Base-by-base conservation (phyloP, 2,888 invertebrate genomes). In the Eupsilia transversa region DNA sequence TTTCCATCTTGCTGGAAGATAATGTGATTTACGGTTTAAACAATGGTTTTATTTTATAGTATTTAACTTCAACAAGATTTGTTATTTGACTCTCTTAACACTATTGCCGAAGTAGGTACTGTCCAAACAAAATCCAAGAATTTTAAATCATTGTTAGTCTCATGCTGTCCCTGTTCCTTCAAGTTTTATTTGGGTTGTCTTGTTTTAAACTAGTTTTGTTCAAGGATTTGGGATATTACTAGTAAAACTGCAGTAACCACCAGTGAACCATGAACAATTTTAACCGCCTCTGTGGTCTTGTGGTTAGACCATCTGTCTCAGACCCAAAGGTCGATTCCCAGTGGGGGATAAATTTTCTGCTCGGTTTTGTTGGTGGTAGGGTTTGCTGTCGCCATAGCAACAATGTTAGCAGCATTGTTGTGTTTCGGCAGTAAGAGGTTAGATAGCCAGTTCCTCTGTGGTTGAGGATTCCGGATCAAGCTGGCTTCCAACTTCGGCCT, bases 1-100 rank as follows among this genome's bases (percentile, higher is more conserved):
- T 67, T 79, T 65, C 54, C 46, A 59, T 71, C 30, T 59, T 49
- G 63, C 63, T 71, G n/a, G 10, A 77, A 61, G 35, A 20, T 61
- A 61, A 38, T 35, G 14, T 41, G 17, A 41, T 27, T 63, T 52
- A 4, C 23, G 2, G 7, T 43, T 43, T 20, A 12, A 27, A 27
- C 17, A 43, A 27, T 27, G 20, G 1, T 64, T 63, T 38, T 43
- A 4, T 23, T 46, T 23, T 14, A n/a, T n/a, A 14, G 5, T 17
- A 17, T 35, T n/a, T 7, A 35, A 35, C 59, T 23, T 59, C 14
- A n/a, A n/a, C 14, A 60, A 1, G 1, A n/a, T 35, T n/a, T n/a
- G 3, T 14, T 33, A 59, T 23, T 33, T 2, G 14, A 33, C 2
- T 12, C 33, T 12, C 0, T 33, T 59, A 14, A n/a, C 6, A 6